Percentiles rank a stretch among this genome's conserved stretches.
phyloP scores from a whole-genome alignment of 2,113 vertebrate species.

The Otocyon megalotis region DNA sequence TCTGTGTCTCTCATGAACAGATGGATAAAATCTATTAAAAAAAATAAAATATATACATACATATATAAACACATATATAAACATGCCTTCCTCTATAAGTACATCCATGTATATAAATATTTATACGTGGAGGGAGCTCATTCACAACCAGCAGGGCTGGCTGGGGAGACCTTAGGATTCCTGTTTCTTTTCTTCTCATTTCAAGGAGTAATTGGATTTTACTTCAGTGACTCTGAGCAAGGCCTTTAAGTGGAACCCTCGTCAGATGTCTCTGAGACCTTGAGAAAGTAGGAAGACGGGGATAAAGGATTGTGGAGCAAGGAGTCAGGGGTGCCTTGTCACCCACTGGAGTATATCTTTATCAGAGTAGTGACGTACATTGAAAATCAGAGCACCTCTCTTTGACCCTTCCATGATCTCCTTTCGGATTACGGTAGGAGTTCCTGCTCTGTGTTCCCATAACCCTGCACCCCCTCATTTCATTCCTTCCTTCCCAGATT shows the following conservation, averaged over 20 bases:
- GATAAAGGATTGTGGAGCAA: not conserved
- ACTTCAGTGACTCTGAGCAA: not conserved
- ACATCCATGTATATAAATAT: not conserved
- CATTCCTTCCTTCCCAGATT: not conserved
- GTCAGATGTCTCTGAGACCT: not conserved
- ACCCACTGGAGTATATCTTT: not conserved
- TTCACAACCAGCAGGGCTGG: not conserved
- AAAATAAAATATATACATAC: not conserved
- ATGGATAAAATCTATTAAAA: no score
- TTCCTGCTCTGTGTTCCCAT: not conserved
- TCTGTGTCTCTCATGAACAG: no score
- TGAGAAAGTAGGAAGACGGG: not conserved
- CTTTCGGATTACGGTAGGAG: not conserved
- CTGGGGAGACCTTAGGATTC: not conserved
- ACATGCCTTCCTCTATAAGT: not conserved
- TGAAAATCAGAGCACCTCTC: not conserved
- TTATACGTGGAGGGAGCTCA: not conserved
- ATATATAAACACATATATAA: not conserved
- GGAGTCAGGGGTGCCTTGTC: not conserved
- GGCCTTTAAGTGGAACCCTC: not conserved
- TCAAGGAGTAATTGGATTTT: slow-evolving; percentile 13
- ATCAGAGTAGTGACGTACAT: not conserved
- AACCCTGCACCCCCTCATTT: not conserved
- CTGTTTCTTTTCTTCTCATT: not conserved
- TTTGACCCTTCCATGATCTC: not conserved